Evolutionary conservation across 2,797 vertebrate species (phyloP), one percentile per base, ranked within the genome.

Genomic region (Onychomys torridus): DNA sequence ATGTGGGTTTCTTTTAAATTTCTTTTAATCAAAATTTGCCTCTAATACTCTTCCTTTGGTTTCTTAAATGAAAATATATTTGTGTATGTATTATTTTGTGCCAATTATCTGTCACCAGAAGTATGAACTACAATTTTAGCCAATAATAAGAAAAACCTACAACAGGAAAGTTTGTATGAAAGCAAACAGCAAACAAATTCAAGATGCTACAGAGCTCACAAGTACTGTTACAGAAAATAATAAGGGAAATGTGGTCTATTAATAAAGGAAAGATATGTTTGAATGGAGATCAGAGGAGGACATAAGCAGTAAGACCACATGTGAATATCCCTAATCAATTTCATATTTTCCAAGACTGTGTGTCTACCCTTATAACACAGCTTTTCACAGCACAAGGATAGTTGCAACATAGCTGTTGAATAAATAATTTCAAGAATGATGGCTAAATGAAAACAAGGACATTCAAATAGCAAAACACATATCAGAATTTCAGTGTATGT

Each of bases 21-120:
- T 97, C 91, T 97, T 97, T 97, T 96, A 97, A 97, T 97, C 95
- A 96, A 95, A 94, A 90, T 90, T 23, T 96, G 79, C 52, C 95
- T 98, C 93, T 96, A 97, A 97, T 97, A 93, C n/a, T 95, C 95
- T 87, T 98, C 97, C 97, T 98, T 98, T 98, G 92, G 95, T 97
- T 98, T 98, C 92, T 93, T 95, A 96, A 98, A 93, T 97, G 95
- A 98, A 98, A 92, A 94, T 96, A 95, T 65, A 1, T 59, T 6
- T 37, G 10, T 34, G 11, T 34, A 2, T 65, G 67, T 23, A 40
- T 52, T 49, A 83, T 34, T 83, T n/a, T 77, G 19, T 10, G 84
- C 5, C 6, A 52, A 52, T 92, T 95, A 55, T 40, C 46, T 95
- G 55, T n/a, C 0, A 89, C n/a, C 85, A 83, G 37, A 63, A 73